Evolutionary conservation across 2,113 vertebrate genomes (phyloP), one percentile per base, ranked within the genome.

Genomic region (Phrynosoma platyrhinos): DNA sequence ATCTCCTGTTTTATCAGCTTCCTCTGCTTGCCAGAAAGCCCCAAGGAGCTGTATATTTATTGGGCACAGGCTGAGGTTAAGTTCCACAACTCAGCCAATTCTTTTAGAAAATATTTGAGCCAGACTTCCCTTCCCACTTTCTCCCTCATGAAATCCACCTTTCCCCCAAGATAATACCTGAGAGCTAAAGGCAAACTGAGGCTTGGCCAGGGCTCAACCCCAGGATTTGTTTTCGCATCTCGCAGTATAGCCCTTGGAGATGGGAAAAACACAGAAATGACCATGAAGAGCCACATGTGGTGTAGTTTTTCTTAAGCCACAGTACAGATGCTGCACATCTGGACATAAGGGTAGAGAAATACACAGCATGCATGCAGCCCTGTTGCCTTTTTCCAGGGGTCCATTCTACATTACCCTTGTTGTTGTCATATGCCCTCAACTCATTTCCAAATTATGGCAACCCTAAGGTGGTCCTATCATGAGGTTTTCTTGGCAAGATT

Each of bases 71-170:
- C 52, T 64, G 25, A 55, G 58, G 79, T 76, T 74, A 91, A 85
- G 30, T 58, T 87, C 85, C 3, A 0, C 36, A 58, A 47, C 42
- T 85, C 79, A 84, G 36, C 40, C 21, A 16, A 74, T 62, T 75
- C 13, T 25, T 82, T 76, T 76, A 81, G 78, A 87, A 81, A 81
- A 79, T n/a, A 87, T 64, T 82, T 68, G 30, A 68, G 76, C 27
- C 20, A 25, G 36, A 25, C 23, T 36, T 14, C 42, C 42, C 42
- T 81, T 16, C 7, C n/a, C 36, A 36, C 36, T 36, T 84, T 84
- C n/a, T n/a, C 18, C 79, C 69, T n/a, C 16, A 27, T 76, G 53
- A 75, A 82, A 75, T 23, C 0, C 64, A 87, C 13, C 40, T n/a
- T 82, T 68, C 21, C 16, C 47, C 36, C 36, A 36, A 64, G 36